Base-by-base conservation (phyloP, 2,113 vertebrate genomes). In the Ceratotherium simum region DNA sequence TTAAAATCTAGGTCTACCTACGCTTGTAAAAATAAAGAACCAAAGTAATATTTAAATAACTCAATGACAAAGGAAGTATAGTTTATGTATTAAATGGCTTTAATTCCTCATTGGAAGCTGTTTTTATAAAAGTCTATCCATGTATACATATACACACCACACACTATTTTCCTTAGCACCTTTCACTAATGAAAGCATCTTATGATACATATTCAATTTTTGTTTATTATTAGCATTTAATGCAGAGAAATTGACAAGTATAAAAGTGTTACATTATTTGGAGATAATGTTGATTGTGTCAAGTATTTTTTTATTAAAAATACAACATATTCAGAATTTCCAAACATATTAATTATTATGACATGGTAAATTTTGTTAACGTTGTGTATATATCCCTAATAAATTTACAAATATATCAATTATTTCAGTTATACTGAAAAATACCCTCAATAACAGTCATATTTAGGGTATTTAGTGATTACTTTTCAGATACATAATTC, bases 331-430 rank as follows among this genome's bases (percentile, higher is more conserved):
- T 7, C 31, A 78, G 48, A 6, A 69, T 42, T 82, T 90, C 12
- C 17, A 96, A 97, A 92, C 18, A 39, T 31, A 76, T 31, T 76
- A 78, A 62, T 76, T 90, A 69, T 64, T 96, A 81, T 36, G 31
- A 75, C 6, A 54, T 84, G 25, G 6, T 33, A 90, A 76, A 18
- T 75, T 81, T 60, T 92, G 27, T 17, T 92, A 85, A 36, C 7
- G n/a, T 20, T 92, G 4, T 48, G 8, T 29, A 29, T 36, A 70
- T 25, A 82, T 17, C 84, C 6, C 5, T 48, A 31, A 87, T 17
- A 95, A 82, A 90, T 94, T 51, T 90, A 89, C 17, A 80, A 92
- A 93, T 65, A 90, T 79, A 58, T 84, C 21, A 65, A 67, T 86
- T 51, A 85, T 56, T 85, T 78, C 36, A 93, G 20, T 39, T 90